A percentile compares a stretch with the other conserved stretches of the same genome.
phyloP scores from a whole-genome alignment of 2,888 invertebrate genomes.

The Alloscopus bannaensis region DNA sequence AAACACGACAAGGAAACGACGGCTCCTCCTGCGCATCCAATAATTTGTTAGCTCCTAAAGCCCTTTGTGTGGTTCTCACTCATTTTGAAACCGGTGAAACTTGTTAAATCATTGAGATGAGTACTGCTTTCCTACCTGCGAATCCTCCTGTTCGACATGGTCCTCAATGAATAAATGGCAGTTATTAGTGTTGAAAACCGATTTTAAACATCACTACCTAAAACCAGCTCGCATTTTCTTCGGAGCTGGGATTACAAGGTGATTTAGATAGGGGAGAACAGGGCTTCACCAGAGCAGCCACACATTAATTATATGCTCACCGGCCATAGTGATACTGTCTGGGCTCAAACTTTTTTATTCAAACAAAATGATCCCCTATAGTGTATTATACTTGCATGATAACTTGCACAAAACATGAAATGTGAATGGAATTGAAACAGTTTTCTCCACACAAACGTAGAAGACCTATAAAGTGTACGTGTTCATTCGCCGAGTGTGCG shows the following conservation, averaged over 20 bases:
- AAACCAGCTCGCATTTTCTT: neutral
- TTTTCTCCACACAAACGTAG: no score
- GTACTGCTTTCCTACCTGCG: neutral
- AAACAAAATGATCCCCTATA: no score
- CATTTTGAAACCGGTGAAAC: conserved; percentile 56
- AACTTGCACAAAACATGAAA: no score
- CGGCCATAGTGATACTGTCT: neutral
- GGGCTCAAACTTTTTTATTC: no score
- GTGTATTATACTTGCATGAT: no score
- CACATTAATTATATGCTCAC: conserved; percentile 14
- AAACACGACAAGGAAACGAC: conserved; percentile 45
- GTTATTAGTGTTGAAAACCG: conserved; percentile 19
- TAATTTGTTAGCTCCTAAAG: conserved; percentile 52
- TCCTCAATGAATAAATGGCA: conserved; percentile 24
- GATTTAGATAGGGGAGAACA: conserved; percentile 55
- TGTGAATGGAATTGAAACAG: no score
- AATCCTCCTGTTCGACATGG: conserved; percentile 14
- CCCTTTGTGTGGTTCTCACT: conserved; percentile 33
- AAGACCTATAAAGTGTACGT: no score
- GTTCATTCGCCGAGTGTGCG: no score
- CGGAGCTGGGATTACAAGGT: neutral
- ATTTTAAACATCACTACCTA: conserved; percentile 11
- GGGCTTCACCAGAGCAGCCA: conserved; percentile 21
- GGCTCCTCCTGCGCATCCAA: conserved; percentile 44
- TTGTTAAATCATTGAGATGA: conserved; percentile 36